These are phyloP conservation scores for Oconnorella tubifera DNA, from an alignment of 2,888 invertebrate species.

Conservation along the genomic window DNA sequence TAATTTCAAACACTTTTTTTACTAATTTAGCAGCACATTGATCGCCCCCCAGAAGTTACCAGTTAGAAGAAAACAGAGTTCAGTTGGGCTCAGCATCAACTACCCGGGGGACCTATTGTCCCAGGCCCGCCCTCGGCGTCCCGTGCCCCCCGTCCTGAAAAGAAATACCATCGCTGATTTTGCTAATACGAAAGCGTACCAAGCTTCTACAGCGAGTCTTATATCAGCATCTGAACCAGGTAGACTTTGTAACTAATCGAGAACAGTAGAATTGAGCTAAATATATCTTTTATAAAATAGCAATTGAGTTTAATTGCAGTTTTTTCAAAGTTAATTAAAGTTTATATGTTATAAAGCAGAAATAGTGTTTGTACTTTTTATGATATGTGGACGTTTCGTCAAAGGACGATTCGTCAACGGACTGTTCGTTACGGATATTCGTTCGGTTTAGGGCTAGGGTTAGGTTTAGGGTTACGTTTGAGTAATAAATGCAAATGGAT, in stretches of 20 bases:
- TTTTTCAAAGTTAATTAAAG: no score
- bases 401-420: no score
- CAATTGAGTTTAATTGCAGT: no score
- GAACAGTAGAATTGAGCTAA: neutral
- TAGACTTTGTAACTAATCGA: neutral
- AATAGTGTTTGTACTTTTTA: no score
- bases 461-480: no score
- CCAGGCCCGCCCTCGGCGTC: constrained; percentile 29
- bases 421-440: no score
- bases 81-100: constrained; percentile 48
- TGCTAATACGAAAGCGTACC: constrained; percentile 42
- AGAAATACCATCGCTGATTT: constrained; percentile 54
- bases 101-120: constrained; percentile 52
- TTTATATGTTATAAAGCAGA: no score
- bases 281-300: no score
- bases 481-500: no score
- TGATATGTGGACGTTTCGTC: no score
- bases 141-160: constrained; percentile 42
- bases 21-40: constrained; percentile 2
- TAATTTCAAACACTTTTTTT: no score
- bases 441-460: no score
- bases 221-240: constrained; percentile 30
- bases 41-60: constrained; percentile 5
- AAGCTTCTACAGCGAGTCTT: constrained; percentile 36
- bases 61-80: constrained; percentile 44